A percentile compares a stretch with the other conserved stretches of the same genome.
phyloP scores from a whole-genome alignment of 2,113 vertebrate species.

The Tenrec ecaudatus region DNA sequence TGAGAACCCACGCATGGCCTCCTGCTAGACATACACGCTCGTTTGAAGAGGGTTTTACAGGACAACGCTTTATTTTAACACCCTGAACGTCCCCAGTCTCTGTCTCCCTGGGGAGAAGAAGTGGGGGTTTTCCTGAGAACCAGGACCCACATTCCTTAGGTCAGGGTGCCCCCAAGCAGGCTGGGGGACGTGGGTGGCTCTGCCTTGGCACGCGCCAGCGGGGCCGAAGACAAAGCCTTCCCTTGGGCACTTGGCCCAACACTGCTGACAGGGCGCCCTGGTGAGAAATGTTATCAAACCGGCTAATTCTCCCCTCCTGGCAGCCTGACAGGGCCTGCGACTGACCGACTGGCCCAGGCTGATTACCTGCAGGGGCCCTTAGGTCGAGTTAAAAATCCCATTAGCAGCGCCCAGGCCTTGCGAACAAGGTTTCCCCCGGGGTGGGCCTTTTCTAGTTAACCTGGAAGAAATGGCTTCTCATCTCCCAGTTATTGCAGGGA shows the following conservation, averaged over 20 bases:
- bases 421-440: conserved; percentile 36
- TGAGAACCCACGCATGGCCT: conserved; percentile 15
- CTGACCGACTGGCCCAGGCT: conserved; percentile 62
- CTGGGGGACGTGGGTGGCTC: not conserved
- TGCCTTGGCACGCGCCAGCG: not conserved
- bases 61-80: conserved; percentile 21
- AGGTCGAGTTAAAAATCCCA: conserved; percentile 79
- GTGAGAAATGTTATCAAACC: conserved; percentile 67
- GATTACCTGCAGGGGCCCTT: conserved; percentile 70
- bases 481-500: not conserved
- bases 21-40: not conserved
- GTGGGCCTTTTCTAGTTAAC: conserved; percentile 65
- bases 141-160: not conserved
- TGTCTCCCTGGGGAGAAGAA: not conserved
- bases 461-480: conserved; percentile 69
- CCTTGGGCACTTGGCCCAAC: not conserved
- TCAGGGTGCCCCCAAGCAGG: not conserved
- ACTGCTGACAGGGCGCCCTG: not conserved
- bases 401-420: conserved; percentile 55
- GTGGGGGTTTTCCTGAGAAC: not conserved
- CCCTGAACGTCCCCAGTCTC: not conserved
- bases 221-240: not conserved
- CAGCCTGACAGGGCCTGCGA: conserved; percentile 60
- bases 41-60: conserved; percentile 13
- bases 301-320: conserved; percentile 58